phyloP scores from a whole-genome alignment of 2,797 vertebrate genomes.

The Sebastes nivosus region DNA sequence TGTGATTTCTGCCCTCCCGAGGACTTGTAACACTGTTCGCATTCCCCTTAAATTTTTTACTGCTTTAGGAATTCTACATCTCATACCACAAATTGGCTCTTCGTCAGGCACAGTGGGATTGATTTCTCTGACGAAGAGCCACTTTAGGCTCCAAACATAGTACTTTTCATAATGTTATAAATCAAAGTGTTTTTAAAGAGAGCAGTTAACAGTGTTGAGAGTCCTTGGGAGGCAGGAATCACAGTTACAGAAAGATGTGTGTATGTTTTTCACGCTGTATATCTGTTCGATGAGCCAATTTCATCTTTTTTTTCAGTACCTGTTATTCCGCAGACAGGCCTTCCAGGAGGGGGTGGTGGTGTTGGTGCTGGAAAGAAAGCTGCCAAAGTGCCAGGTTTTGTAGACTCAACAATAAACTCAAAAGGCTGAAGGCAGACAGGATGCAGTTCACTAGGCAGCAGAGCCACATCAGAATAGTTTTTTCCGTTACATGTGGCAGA shows the following conservation, averaged over 20 bases:
- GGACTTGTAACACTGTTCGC: background rate
- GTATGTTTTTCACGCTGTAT: background rate
- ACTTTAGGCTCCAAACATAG: background rate
- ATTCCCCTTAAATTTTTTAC: background rate
- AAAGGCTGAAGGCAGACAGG: constrained; percentile 39
- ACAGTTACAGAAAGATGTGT: constrained; percentile 1
- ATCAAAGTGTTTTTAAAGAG: background rate
- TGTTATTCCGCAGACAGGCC: constrained; percentile 87
- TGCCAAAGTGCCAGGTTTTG: constrained; percentile 88
- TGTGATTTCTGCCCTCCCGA: background rate
- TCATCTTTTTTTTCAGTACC: constrained; percentile 75
- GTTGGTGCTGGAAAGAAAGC: constrained; percentile 83
- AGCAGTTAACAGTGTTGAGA: background rate
- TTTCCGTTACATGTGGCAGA: constrained; percentile 12
- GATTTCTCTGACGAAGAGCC: background rate
- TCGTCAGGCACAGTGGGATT: background rate
- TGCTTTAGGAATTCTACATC: background rate
- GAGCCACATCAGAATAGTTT: constrained; percentile 15
- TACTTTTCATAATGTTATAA: background rate
- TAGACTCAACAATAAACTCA: constrained; percentile 55
- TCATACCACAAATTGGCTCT: background rate
- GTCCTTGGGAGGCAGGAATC: constrained; percentile 8
- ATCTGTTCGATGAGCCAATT: constrained; percentile 19
- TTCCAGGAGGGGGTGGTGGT: constrained; percentile 84
- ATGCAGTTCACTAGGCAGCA: constrained; percentile 24